Base-by-base conservation (phyloP, 1,140 invertebrate genomes). In the Delia radicum region DNA sequence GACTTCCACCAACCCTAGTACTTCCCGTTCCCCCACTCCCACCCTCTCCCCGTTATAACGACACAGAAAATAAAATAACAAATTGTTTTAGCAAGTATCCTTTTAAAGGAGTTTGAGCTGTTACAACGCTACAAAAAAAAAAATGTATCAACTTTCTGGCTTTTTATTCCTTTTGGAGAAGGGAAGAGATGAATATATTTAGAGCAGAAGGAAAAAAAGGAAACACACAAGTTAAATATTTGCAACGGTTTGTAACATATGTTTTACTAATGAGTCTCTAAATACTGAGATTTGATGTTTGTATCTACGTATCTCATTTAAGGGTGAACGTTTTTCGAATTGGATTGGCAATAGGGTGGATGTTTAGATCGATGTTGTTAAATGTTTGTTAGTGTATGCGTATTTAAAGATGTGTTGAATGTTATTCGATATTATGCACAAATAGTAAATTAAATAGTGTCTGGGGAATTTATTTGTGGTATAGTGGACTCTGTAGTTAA, bases 371-470 rank as follows among this genome's bases (percentile, higher is more conserved):
- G n/a, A n/a, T n/a, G n/a, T n/a, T n/a, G n/a, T n/a, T n/a, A n/a
- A n/a, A n/a, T n/a, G n/a, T n/a, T n/a, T n/a, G n/a, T n/a, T n/a
- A n/a, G 29, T 8, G 7, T 42, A 48, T 48, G 3, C 33, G 18
- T 8, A 8, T 62, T 65, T 65, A 65, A 72, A 27, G 13, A 75
- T 75, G 69, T 73, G 37, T 71, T 72, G 26, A 74, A 77, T 81
- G 82, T 79, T 79, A 83, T 83, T 83, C 80, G 82, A 83, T 83
- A 83, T 80, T 82, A 79, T 80, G 77, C 77, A 78, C 81, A 83
- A n/a, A 83, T 83, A 83, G 80, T 79, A 81, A 82, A 82, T 83
- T 83, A 83, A 83, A 83, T 83, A 83, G 82, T 83, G 80, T 83
- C 82, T 79, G n/a, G 65, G 12, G n/a, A 69, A 21, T 67, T 31